phyloP scores from a whole-genome alignment of 2,888 invertebrate genomes.

The Caenorhabditis sinica region DNA sequence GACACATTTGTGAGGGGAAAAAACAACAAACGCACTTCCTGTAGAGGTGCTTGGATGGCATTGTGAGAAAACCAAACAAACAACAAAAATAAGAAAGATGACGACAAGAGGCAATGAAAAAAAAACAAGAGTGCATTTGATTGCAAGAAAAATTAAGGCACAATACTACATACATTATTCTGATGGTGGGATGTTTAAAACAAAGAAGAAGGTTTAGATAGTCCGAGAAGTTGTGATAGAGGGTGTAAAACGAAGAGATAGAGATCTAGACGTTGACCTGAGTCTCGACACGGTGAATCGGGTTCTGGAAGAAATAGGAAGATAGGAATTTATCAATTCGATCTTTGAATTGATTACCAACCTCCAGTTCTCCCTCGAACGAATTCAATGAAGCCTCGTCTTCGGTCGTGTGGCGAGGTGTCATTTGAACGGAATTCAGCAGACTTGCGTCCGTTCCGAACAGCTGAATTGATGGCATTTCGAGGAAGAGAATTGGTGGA shows the following conservation, averaged over 20 bases:
- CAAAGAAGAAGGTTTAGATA: conserved; percentile 20
- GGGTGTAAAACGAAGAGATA: not conserved
- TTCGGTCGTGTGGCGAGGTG: conserved; percentile 58
- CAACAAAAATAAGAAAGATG: conserved; percentile 29
- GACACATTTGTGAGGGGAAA: not conserved
- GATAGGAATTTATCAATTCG: not conserved
- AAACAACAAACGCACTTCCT: conserved; percentile 42
- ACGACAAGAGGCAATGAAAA: conserved; percentile 22
- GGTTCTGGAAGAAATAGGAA: conserved; percentile 38
- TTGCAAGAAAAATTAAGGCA: conserved; percentile 44
- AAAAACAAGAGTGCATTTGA: conserved; percentile 53
- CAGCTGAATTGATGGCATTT: conserved; percentile 46
- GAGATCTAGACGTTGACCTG: conserved; percentile 57
- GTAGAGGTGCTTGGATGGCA: conserved; percentile 39
- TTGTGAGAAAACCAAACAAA: conserved; percentile 41
- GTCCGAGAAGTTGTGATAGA: conserved; percentile 29
- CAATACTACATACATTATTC: conserved; percentile 51
- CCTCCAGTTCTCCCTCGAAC: conserved; percentile 48
- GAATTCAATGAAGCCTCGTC: conserved; percentile 57
- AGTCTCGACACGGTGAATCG: conserved; percentile 60
- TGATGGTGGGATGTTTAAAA: conserved; percentile 5
- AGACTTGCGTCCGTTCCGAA: conserved; percentile 29
- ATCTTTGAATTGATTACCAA: conserved; percentile 7
- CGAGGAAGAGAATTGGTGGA: conserved; percentile 44
- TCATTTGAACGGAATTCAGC: conserved; percentile 60